Percentiles rank a stretch among this genome's conserved stretches.
phyloP scores from a whole-genome alignment of 2,888 invertebrate species.

The Spilosoma lubricipeda region DNA sequence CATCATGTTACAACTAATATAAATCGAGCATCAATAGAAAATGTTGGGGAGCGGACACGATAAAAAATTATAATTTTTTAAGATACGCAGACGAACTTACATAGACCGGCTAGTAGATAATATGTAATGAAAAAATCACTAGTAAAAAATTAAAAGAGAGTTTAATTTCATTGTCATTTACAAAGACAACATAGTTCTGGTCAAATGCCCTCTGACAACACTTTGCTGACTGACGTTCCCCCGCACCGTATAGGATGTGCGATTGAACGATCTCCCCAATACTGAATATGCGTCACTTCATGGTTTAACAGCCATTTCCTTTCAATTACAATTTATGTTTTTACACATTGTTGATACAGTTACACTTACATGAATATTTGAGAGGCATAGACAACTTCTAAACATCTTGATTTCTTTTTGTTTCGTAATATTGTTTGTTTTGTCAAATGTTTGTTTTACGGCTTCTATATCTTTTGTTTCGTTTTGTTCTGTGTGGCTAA shows the following conservation, averaged over 20 bases:
- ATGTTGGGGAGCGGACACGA: neutral
- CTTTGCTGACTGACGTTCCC: slow-evolving; percentile 51
- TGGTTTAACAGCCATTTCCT: slow-evolving; percentile 61
- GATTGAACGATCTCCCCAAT: slow-evolving; percentile 65
- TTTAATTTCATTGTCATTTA: slow-evolving; percentile 45
- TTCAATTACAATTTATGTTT: slow-evolving; percentile 47
- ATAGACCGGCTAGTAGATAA: neutral
- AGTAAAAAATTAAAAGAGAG: slow-evolving; percentile 20
- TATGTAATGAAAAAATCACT: neutral
- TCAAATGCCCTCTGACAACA: slow-evolving; percentile 51
- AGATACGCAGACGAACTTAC: too few relatives aligned
- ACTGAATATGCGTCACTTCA: slow-evolving; percentile 55
- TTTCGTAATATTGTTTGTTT: too few relatives aligned
- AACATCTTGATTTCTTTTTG: too few relatives aligned
- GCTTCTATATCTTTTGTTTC: too few relatives aligned
- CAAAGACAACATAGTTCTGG: slow-evolving; percentile 63
- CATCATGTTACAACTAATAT: too few relatives aligned
- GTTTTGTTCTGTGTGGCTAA: too few relatives aligned
- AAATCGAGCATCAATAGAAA: too few relatives aligned
- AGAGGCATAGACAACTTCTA: neutral
- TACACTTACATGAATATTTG: neutral
- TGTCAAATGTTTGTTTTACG: too few relatives aligned
- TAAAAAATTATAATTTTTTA: neutral
- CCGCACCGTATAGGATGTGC: slow-evolving; percentile 70
- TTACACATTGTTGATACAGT: neutral